Conservation (phyloP, 2,888 invertebrate species). For the Synanthedon vespiformis region DNA sequence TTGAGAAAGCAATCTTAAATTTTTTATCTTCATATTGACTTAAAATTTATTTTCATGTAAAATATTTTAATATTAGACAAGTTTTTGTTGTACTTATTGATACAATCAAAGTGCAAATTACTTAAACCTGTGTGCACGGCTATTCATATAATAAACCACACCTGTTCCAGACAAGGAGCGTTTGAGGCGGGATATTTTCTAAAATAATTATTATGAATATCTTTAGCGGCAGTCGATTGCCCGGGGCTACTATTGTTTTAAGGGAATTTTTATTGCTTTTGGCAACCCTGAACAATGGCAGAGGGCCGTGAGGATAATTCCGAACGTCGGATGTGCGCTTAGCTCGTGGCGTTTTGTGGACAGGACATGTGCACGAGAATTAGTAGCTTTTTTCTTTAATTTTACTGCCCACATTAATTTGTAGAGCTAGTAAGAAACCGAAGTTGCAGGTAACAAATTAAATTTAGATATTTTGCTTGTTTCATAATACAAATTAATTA, state of each 20-base stretch:
- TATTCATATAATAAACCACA: slow-evolving; percentile 28
- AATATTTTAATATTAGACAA: too few relatives aligned
- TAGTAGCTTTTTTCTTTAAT: not conserved
- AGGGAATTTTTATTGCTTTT: slow-evolving; percentile 62
- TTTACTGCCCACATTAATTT: not conserved
- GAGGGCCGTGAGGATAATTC: slow-evolving; percentile 46
- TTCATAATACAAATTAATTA: not conserved
- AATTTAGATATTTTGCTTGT: too few relatives aligned
- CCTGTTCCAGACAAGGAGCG: slow-evolving; percentile 55
- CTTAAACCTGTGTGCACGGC: not conserved
- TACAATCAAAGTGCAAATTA: too few relatives aligned
- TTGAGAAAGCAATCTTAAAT: too few relatives aligned
- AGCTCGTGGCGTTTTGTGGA: slow-evolving; percentile 26
- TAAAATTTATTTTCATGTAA: too few relatives aligned
- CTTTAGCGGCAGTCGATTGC: slow-evolving; percentile 52
- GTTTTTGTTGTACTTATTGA: too few relatives aligned
- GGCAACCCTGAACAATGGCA: slow-evolving; percentile 63
- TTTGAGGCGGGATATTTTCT: slow-evolving; percentile 54
- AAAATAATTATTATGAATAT: slow-evolving; percentile 65
- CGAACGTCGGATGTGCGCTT: slow-evolving; percentile 33
- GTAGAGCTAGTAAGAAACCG: slow-evolving; percentile 2
- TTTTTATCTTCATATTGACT: too few relatives aligned
- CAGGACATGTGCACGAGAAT: not conserved
- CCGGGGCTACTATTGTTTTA: slow-evolving; percentile 67
- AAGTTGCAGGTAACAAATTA: not conserved